phyloP scores from a whole-genome alignment of 2,113 vertebrate species.

The Grallaria varia region DNA sequence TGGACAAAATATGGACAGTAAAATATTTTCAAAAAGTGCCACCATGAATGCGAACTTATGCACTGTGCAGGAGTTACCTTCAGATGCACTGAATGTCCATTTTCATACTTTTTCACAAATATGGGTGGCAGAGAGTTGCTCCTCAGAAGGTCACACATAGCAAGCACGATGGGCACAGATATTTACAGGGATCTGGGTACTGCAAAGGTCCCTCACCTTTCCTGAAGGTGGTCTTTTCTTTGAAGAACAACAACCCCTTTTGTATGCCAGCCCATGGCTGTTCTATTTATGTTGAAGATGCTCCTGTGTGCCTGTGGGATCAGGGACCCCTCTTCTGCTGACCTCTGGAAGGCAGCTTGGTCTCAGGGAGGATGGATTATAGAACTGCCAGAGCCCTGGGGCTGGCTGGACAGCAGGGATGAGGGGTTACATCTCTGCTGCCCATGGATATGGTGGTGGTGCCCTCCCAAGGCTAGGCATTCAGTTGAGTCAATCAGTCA shows the following conservation, averaged over 20 bases:
- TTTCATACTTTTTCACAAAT: background rate
- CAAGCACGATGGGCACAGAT: background rate
- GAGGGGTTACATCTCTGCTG: background rate
- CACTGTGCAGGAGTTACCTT: background rate
- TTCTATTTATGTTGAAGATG: background rate
- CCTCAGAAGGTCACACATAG: background rate
- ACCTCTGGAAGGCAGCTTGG: background rate
- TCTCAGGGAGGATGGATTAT: accelerated
- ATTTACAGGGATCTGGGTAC: background rate
- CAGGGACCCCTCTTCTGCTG: background rate
- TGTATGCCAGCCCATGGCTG: too few relatives aligned
- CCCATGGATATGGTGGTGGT: accelerated
- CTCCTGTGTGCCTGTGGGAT: background rate
- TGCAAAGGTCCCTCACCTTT: background rate
- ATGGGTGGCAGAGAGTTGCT: background rate
- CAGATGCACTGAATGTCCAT: background rate
- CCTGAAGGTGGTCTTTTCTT: background rate
- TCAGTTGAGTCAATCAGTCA: background rate
- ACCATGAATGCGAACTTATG: accelerated
- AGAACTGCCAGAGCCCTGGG: background rate
- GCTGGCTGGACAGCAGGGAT: background rate
- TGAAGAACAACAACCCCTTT: accelerated
- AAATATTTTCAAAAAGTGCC: background rate
- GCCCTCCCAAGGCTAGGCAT: background rate
- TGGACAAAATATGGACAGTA: background rate